Percentiles rank a stretch among this genome's conserved stretches.
Evolutionary conservation across 2,113 vertebrate genomes (phyloP).

Genomic region (Erythrocercus mccallii): DNA sequence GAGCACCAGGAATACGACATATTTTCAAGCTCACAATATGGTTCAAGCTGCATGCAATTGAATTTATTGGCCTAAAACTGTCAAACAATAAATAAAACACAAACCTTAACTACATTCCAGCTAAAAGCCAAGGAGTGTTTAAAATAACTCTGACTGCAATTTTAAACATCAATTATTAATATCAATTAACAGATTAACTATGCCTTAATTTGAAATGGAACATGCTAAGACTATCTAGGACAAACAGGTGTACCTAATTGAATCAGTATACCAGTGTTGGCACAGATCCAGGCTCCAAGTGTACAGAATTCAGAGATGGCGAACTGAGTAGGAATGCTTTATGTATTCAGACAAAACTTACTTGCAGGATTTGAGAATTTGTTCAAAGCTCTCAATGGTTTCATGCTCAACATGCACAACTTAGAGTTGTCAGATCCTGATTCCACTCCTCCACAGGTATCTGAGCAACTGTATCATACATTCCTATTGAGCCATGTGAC

Average conservation of each 20-base stretch:
- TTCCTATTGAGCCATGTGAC: rapidly evolving
- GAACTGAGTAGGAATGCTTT: neutral
- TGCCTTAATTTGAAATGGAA: conserved; percentile 14
- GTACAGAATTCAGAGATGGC: neutral
- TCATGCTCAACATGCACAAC: neutral
- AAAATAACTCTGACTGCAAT: neutral
- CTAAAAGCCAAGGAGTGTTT: neutral
- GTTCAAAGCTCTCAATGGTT: neutral
- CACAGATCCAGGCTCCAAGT: neutral
- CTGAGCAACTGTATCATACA: neutral
- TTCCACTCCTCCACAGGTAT: neutral
- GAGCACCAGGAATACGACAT: neutral
- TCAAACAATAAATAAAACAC: neutral
- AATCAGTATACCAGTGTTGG: neutral
- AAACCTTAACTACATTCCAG: neutral
- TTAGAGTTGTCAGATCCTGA: neutral
- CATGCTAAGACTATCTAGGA: neutral
- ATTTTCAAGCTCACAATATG: neutral
- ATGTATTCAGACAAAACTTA: neutral
- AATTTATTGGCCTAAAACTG: neutral
- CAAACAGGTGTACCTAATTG: neutral
- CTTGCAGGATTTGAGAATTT: neutral
- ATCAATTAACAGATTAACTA: conserved; percentile 29
- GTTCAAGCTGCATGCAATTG: neutral
- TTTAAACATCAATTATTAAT: conserved; percentile 41